phyloP scores from a whole-genome alignment of 2,888 invertebrate species.

The Agonopterix alstromeriana region DNA sequence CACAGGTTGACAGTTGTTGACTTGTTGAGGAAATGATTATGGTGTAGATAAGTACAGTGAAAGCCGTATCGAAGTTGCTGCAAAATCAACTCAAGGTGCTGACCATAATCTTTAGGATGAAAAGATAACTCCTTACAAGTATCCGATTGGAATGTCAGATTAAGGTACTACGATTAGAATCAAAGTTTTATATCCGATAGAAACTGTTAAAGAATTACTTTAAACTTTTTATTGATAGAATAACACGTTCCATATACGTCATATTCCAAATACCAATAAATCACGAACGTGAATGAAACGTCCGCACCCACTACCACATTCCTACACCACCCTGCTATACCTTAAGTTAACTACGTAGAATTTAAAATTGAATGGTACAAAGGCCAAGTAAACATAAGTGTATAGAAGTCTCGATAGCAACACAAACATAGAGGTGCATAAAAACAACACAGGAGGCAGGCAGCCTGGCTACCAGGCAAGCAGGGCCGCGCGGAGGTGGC shows the following conservation, averaged over 20 bases:
- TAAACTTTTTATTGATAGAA: constrained; percentile 12
- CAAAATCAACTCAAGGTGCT: no score
- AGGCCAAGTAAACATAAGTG: constrained; percentile 26
- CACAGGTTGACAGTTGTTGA: not conserved
- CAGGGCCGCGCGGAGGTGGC: constrained; percentile 49
- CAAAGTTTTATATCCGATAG: no score
- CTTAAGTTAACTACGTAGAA: not conserved
- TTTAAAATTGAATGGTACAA: constrained; percentile 6
- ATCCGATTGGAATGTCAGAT: no score
- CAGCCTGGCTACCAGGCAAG: constrained; percentile 55
- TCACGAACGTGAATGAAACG: constrained; percentile 61
- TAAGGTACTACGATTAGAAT: no score
- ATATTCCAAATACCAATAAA: constrained; percentile 53
- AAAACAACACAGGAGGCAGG: constrained; percentile 51
- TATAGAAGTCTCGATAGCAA: constrained; percentile 49
- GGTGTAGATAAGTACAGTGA: no score
- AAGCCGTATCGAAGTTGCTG: no score
- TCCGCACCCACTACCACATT: constrained; percentile 39
- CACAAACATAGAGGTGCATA: constrained; percentile 50
- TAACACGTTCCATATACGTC: constrained; percentile 32
- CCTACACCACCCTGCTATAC: not conserved
- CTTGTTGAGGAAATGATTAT: not conserved
- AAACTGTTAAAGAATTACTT: not conserved
- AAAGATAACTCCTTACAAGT: no score
- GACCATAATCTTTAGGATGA: no score